These are phyloP conservation scores for Tragelaphus scriptus DNA, from an alignment of 2,113 vertebrate species.

Conservation along the genomic window DNA sequence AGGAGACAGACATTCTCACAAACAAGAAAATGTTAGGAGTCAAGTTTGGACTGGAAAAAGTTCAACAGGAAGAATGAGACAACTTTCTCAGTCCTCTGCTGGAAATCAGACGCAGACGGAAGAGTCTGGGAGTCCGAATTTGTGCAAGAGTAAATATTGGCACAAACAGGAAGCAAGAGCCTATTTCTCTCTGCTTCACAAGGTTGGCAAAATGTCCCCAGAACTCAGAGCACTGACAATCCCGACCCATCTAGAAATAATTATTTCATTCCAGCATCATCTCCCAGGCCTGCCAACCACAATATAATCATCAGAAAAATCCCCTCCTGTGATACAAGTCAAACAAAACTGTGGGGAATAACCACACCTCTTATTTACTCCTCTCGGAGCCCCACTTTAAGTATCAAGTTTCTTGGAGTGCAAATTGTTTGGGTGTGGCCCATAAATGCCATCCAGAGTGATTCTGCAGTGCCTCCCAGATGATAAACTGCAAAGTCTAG, in stretches of 20 bases:
- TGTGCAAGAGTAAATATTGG: background rate
- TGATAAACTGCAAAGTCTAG: slow-evolving; percentile 39
- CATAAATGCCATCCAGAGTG: background rate
- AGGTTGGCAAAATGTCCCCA: background rate
- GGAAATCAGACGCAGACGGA: background rate
- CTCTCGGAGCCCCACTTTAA: background rate
- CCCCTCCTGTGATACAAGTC: background rate
- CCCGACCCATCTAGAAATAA: background rate
- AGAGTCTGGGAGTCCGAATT: background rate
- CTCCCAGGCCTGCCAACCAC: background rate
- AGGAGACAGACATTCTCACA: background rate
- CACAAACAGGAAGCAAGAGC: background rate
- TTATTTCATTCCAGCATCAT: background rate
- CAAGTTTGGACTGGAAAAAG: background rate
- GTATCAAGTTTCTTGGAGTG: background rate
- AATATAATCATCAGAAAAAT: slow-evolving; percentile 13
- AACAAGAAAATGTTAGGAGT: background rate
- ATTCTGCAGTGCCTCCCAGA: background rate
- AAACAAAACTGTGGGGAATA: slow-evolving; percentile 34
- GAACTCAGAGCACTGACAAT: background rate
- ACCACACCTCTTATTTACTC: slow-evolving; percentile 1
- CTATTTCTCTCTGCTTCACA: background rate
- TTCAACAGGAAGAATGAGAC: background rate
- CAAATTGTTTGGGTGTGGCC: slow-evolving; percentile 15
- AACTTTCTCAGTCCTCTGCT: background rate